Conservation (phyloP, 1,140 invertebrate species). For the Zaprionus davidi region DNA sequence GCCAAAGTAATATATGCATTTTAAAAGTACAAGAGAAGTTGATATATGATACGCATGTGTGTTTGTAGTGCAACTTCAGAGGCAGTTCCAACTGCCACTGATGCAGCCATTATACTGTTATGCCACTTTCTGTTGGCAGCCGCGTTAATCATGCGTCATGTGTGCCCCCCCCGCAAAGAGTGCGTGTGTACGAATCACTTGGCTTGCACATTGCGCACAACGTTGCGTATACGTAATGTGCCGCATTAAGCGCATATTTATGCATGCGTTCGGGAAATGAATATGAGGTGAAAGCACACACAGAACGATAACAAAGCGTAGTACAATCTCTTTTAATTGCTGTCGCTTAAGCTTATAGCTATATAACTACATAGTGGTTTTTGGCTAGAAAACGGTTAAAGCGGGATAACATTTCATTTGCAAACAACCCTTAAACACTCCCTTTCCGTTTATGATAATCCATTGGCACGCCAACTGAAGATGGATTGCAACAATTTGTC, state of each 20-base stretch:
- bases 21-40: constrained; percentile 20
- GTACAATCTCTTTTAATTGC: constrained; percentile 10
- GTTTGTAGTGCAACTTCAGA: constrained; percentile 2
- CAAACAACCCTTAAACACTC: background rate
- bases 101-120: background rate
- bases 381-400: background rate
- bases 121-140: constrained; percentile 13
- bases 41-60: background rate
- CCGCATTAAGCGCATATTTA: constrained; percentile 27
- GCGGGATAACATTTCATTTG: background rate
- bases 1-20: constrained; percentile 31
- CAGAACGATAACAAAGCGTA: constrained; percentile 12
- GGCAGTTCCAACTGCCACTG: background rate
- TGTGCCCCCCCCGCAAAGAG: constrained; percentile 14
- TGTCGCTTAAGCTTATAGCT: background rate
- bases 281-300: constrained; percentile 5
- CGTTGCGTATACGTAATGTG: constrained; percentile 45
- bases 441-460: background rate
- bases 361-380: background rate
- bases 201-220: constrained; percentile 19
- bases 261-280: background rate
- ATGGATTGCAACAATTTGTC: constrained; percentile 17
- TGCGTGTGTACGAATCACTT: constrained; percentile 15
- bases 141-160: constrained; percentile 40
- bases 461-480: constrained; percentile 2